Evolutionary conservation across 2,113 vertebrate species (phyloP).

Genomic region (Halichoeres trimaculatus): DNA sequence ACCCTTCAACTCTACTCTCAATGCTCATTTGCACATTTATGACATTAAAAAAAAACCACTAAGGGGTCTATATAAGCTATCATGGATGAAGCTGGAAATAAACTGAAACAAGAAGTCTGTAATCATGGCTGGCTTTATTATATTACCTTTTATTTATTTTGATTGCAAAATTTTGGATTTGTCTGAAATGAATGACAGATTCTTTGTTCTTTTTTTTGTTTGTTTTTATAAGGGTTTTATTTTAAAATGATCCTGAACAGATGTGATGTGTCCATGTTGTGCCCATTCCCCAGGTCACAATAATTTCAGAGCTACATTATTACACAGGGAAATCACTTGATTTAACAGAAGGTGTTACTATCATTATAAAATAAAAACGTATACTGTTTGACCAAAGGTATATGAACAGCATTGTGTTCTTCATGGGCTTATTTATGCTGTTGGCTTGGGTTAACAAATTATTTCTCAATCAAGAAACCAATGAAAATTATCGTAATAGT

Average conservation of each 20-base stretch:
- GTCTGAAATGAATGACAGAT: conserved; percentile 45
- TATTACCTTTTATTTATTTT: conserved; percentile 72
- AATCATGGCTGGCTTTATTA: conserved; percentile 74
- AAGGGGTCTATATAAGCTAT: conserved; percentile 44
- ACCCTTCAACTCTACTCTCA: conserved; percentile 16
- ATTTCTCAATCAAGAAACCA: neutral
- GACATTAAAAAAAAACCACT: conserved; percentile 41
- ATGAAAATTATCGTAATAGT: neutral
- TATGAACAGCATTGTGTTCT: conserved; percentile 1
- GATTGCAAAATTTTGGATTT: conserved; percentile 45
- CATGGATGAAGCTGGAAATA: conserved; percentile 66
- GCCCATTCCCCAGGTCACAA: conserved; percentile 12
- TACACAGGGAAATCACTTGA: conserved; percentile 11
- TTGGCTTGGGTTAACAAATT: neutral
- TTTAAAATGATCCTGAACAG: conserved; percentile 40
- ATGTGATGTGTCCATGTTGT: conserved; percentile 3
- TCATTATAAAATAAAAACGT: conserved; percentile 1
- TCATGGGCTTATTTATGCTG: neutral
- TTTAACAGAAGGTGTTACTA: conserved; percentile 11
- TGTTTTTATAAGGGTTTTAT: conserved; percentile 41
- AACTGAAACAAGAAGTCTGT: conserved; percentile 33
- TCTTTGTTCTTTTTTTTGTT: no score
- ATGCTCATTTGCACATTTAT: conserved; percentile 76
- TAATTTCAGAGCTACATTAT: conserved; percentile 7
- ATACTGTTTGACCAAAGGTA: conserved; percentile 11